phyloP scores from a whole-genome alignment of 2,113 vertebrate species.

The Cynoglossus semilaevis region DNA sequence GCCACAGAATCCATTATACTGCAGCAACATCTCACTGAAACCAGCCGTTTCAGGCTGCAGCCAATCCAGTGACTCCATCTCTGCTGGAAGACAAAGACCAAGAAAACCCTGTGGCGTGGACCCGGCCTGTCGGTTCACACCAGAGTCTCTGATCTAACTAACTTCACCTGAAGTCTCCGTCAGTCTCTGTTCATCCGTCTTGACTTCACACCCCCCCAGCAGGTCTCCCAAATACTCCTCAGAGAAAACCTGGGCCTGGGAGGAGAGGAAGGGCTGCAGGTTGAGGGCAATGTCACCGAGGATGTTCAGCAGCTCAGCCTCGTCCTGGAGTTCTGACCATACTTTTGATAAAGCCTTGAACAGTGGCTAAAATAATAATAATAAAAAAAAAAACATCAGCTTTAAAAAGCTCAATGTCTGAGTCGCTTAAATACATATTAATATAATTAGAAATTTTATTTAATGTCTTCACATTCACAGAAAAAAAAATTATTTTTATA shows the following conservation, averaged over 20 bases:
- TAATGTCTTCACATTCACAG: too few relatives aligned
- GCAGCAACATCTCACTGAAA: constrained; percentile 77
- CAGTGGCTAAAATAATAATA: constrained; percentile 75
- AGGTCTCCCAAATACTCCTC: constrained; percentile 69
- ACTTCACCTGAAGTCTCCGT: constrained; percentile 75
- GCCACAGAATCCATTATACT: constrained; percentile 88
- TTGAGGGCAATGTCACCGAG: constrained; percentile 72
- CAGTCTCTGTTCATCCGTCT: constrained; percentile 80
- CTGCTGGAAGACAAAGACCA: constrained; percentile 30
- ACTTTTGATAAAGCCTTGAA: constrained; percentile 81
- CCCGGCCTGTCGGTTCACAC: background rate
- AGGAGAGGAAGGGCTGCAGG: constrained; percentile 78
- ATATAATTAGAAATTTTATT: background rate
- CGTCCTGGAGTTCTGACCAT: constrained; percentile 84
- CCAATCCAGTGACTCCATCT: constrained; percentile 82
- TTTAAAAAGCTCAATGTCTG: background rate
- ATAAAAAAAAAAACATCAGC: background rate
- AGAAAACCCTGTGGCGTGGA: constrained; percentile 15
- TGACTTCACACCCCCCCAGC: constrained; percentile 76
- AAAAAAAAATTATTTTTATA: too few relatives aligned
- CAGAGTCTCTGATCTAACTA: background rate
- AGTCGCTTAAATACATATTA: background rate
- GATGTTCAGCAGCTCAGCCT: constrained; percentile 81
- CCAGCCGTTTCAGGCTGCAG: constrained; percentile 81
- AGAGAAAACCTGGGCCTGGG: constrained; percentile 76